phyloP scores from a whole-genome alignment of 2,113 vertebrate species.

The Daubentonia madagascariensis region DNA sequence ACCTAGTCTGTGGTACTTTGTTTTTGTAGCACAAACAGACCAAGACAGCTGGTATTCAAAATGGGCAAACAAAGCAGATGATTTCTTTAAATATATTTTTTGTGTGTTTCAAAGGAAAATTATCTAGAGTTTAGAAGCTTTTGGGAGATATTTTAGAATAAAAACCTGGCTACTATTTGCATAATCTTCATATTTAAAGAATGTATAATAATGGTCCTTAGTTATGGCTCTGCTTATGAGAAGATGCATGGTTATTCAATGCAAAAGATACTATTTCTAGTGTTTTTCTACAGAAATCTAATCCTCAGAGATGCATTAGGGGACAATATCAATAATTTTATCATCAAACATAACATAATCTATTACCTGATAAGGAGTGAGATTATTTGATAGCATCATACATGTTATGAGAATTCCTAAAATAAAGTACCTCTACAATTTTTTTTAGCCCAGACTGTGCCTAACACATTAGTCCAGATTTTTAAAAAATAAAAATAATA shows the following conservation, averaged over 20 bases:
- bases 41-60: background rate
- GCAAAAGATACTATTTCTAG: background rate
- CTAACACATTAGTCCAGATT: background rate
- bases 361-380: background rate
- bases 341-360: background rate
- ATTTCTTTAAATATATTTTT: background rate
- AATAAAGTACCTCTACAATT: background rate
- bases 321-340: background rate
- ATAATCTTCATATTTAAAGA: background rate
- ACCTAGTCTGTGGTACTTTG: background rate
- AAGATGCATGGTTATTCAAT: background rate
- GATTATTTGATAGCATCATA: background rate
- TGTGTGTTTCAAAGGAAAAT: background rate
- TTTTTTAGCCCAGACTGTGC: background rate
- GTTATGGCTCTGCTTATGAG: background rate
- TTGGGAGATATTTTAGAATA: background rate
- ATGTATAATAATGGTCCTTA: background rate
- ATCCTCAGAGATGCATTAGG: background rate
- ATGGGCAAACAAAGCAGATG: background rate
- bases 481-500: background rate
- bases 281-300: background rate
- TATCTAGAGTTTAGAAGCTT: background rate
- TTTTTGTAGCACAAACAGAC: background rate
- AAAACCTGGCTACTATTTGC: background rate
- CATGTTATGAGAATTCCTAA: background rate